phyloP scores from a whole-genome alignment of 2,113 vertebrate genomes.

The Gadus macrocephalus region DNA sequence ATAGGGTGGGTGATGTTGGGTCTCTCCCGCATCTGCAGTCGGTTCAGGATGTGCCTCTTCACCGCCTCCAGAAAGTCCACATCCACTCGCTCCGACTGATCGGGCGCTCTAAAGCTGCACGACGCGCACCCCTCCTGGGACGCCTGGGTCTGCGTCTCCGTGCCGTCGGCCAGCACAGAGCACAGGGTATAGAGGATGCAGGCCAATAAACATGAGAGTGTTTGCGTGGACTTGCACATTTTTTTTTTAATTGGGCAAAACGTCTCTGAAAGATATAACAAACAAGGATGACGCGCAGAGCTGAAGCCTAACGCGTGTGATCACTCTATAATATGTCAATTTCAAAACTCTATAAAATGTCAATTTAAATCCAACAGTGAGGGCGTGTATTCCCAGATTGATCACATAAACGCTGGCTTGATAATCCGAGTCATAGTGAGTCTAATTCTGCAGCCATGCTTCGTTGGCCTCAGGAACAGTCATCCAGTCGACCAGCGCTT shows the following conservation, averaged over 20 bases:
- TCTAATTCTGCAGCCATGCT: no score
- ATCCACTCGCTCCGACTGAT: conserved; percentile 81
- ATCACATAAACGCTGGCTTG: no score
- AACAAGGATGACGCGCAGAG: no score
- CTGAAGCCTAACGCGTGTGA: no score
- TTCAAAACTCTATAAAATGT: no score
- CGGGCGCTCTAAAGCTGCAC: conserved; percentile 82
- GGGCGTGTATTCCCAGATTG: no score
- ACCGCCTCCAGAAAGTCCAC: conserved; percentile 92
- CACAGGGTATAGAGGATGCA: conserved; percentile 51
- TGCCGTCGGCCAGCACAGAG: conserved; percentile 64
- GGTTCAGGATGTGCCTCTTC: conserved; percentile 92
- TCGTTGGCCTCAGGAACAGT: no score
- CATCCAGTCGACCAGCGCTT: no score
- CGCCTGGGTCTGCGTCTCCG: conserved; percentile 79
- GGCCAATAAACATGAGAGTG: conserved; percentile 51
- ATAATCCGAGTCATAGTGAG: no score
- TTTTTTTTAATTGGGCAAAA: background rate
- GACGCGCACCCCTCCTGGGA: conserved; percentile 89
- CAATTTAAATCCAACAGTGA: no score
- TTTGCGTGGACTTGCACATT: conserved; percentile 52
- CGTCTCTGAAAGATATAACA: background rate
- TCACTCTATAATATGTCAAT: no score
- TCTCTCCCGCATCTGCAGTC: conserved; percentile 90
- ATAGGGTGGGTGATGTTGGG: conserved; percentile 97